These are phyloP conservation scores for Dendrolimus punctatus DNA, from an alignment of 1,140 invertebrate genomes.

Conservation along the genomic window DNA sequence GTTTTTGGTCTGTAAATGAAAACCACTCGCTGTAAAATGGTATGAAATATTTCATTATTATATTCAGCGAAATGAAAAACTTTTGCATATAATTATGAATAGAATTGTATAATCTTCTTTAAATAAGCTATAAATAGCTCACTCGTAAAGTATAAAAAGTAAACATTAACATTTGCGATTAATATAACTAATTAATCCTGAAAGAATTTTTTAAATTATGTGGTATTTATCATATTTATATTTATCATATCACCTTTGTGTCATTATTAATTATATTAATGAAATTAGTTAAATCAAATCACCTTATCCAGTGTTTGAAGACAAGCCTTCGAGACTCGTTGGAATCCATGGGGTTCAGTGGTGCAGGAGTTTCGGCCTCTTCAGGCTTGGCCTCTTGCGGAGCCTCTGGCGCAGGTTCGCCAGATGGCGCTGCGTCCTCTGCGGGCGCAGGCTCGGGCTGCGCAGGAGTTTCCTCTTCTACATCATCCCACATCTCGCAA, in stretches of 20 bases:
- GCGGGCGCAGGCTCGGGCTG: constrained; percentile 27
- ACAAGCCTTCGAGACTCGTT: constrained; percentile 72
- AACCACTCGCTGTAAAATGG: background rate
- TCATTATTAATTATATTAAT: too few species aligned
- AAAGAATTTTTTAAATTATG: background rate
- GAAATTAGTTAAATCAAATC: constrained; percentile 5
- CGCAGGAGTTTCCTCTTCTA: constrained; percentile 46
- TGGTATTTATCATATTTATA: background rate
- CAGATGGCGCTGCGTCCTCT: constrained; percentile 26
- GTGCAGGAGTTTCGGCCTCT: constrained; percentile 73
- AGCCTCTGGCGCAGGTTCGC: constrained; percentile 44
- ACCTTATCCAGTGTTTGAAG: constrained; percentile 84
- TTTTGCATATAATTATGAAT: too few species aligned
- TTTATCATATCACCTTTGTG: background rate
- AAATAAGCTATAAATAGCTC: too few species aligned
- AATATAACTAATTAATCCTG: too few species aligned
- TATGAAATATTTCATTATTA: background rate
- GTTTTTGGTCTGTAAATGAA: constrained; percentile 76
- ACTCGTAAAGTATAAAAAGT: too few species aligned
- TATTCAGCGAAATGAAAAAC: too few species aligned
- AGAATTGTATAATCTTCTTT: too few species aligned
- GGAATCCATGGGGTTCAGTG: constrained; percentile 68
- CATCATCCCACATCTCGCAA: constrained; percentile 61
- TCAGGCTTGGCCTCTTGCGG: constrained; percentile 53
- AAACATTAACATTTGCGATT: too few species aligned